Evolutionary conservation across 1,140 invertebrate species (phyloP).

Genomic region (Linepithema humile): DNA sequence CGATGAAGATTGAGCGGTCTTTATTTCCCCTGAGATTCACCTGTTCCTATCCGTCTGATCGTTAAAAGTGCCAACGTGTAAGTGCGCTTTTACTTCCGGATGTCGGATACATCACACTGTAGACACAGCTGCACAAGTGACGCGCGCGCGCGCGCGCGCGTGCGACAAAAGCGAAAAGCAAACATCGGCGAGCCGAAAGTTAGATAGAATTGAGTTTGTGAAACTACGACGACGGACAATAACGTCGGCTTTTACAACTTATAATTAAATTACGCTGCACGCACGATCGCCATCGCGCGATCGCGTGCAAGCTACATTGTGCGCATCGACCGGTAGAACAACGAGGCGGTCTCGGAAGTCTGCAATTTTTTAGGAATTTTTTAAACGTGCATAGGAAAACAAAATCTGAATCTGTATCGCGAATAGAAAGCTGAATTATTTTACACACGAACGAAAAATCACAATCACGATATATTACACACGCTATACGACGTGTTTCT

Average conservation of each 20-base stretch:
- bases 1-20: not conserved
- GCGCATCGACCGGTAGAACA: not conserved
- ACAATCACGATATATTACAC: not conserved
- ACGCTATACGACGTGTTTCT: not conserved
- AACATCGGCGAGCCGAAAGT: slow-evolving; percentile 34
- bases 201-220: slow-evolving; percentile 41
- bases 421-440: not conserved
- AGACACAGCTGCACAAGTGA: not conserved
- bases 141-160: not conserved
- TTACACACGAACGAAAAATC: not conserved
- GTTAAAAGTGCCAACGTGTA: slow-evolving; percentile 24
- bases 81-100: slow-evolving; percentile 2
- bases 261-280: slow-evolving; percentile 43
- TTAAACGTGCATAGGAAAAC: not conserved
- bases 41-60: not conserved
- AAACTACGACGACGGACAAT: slow-evolving; percentile 31
- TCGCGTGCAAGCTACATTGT: slow-evolving; percentile 23
- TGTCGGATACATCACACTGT: slow-evolving; percentile 3
- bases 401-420: not conserved
- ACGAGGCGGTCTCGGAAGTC: not conserved
- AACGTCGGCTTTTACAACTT: slow-evolving; percentile 44
- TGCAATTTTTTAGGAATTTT: slow-evolving; percentile 33
- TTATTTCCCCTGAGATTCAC: not conserved
- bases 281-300: slow-evolving; percentile 9
- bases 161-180: slow-evolving; percentile 43